A percentile compares a stretch with the other conserved stretches of the same genome.
Evolutionary conservation across 2,888 invertebrate genomes (phyloP).

Genomic region (Candidula unifasciata): DNA sequence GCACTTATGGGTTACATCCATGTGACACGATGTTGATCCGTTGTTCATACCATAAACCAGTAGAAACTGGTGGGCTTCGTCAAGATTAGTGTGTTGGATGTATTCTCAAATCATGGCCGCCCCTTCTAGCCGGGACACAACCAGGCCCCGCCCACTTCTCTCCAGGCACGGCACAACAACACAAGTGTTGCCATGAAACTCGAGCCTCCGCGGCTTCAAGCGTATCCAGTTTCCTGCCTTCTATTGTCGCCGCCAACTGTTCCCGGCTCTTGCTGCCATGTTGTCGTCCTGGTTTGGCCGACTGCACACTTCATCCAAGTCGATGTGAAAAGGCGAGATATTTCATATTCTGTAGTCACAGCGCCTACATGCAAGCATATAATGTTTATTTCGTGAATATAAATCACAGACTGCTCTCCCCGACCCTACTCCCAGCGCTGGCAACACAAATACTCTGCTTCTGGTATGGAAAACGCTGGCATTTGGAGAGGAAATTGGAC

Average conservation of each 20-base stretch:
- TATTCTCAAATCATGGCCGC: not conserved
- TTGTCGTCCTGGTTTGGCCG: too few species aligned
- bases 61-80: too few species aligned
- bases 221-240: slow-evolving; percentile 21
- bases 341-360: not conserved
- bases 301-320: not conserved
- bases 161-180: not conserved
- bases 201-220: slow-evolving; percentile 11
- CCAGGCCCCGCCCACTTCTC: slow-evolving; percentile 10
- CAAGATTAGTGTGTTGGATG: too few species aligned
- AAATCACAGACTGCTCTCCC: not conserved
- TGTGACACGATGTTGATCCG: too few species aligned
- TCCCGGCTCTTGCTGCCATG: not conserved
- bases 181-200: slow-evolving; percentile 17
- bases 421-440: not conserved
- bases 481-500: not conserved
- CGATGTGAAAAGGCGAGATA: not conserved
- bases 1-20: too few species aligned
- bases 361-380: not conserved
- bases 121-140: too few species aligned
- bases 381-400: slow-evolving; percentile 24
- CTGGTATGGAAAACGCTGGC: not conserved
- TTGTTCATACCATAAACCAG: too few species aligned
- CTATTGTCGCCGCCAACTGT: slow-evolving; percentile 25
- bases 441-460: not conserved